Conservation (phyloP, 2,888 invertebrate species). For the Ligdia adustata region DNA sequence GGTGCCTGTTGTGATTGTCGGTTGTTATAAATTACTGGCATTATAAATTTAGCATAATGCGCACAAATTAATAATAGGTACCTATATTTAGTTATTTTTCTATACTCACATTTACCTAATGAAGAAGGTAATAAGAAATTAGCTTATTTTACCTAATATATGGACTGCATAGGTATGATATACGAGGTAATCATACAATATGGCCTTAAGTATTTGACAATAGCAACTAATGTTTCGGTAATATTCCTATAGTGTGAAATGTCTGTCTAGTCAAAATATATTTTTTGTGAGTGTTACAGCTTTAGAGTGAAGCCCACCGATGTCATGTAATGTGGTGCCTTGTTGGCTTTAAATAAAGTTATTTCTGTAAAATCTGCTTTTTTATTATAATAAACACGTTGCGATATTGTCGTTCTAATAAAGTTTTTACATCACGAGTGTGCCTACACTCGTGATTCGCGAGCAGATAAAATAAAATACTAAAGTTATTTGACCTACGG, state of each 20-base stretch:
- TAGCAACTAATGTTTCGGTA: background rate
- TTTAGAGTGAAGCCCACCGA: conserved; percentile 31
- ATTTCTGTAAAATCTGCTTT: conserved; percentile 50
- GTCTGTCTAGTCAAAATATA: conserved; percentile 60
- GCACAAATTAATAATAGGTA: conserved; percentile 28
- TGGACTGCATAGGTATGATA: too few species aligned
- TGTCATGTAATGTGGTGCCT: conserved; percentile 52
- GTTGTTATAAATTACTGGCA: conserved; percentile 36
- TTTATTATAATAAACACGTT: conserved; percentile 11
- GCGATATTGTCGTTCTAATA: too few species aligned
- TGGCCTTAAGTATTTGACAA: conserved; percentile 26
- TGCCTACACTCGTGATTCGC: too few species aligned
- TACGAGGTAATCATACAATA: too few species aligned
- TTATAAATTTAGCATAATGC: conserved; percentile 25
- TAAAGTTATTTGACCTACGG: too few species aligned
- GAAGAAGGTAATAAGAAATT: too few species aligned
- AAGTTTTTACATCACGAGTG: too few species aligned
- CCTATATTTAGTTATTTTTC: background rate
- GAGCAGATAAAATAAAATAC: too few species aligned
- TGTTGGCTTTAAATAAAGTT: conserved; percentile 48
- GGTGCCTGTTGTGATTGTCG: conserved; percentile 45
- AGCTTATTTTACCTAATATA: too few species aligned
- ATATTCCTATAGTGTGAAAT: conserved; percentile 28
- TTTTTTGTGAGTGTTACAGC: conserved; percentile 37
- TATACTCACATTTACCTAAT: background rate